Percentiles rank a stretch among this genome's conserved stretches.
phyloP scores from a whole-genome alignment of 2,888 invertebrate species.

The Drosophila macrospina region DNA sequence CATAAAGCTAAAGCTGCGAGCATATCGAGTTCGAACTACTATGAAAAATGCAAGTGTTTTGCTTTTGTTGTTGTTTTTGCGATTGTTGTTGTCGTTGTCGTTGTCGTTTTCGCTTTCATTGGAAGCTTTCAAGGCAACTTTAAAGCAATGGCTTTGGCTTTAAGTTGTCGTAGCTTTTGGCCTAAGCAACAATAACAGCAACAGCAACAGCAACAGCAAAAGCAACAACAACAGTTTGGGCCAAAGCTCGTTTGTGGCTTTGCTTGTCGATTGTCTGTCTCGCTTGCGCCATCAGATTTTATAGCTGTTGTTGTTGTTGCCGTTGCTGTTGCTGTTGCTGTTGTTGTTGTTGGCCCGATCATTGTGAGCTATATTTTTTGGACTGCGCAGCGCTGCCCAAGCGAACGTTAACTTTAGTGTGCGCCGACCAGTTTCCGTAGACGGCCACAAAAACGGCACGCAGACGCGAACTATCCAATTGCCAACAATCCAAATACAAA shows the following conservation, averaged over 20 bases:
- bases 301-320: constrained; percentile 27
- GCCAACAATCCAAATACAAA: constrained; percentile 11
- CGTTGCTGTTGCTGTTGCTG: constrained; percentile 15
- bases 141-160: constrained; percentile 42
- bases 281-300: constrained; percentile 68
- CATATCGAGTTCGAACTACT: constrained; percentile 14
- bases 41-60: constrained; percentile 78
- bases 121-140: constrained; percentile 77
- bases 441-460: constrained; percentile 84
- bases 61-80: constrained; percentile 22
- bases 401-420: constrained; percentile 85
- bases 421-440: constrained; percentile 86
- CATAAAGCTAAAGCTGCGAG: constrained; percentile 37
- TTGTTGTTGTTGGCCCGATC: constrained; percentile 43
- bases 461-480: constrained; percentile 54
- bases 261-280: constrained; percentile 44
- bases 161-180: constrained; percentile 48
- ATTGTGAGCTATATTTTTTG: constrained; percentile 72
- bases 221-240: constrained; percentile 47
- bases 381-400: constrained; percentile 75
- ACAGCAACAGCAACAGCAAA: constrained; percentile 16
- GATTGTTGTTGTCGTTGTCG: constrained; percentile 27
- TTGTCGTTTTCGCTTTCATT: constrained; percentile 80
- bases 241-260: constrained; percentile 67
- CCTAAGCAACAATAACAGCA: constrained; percentile 30